These are phyloP conservation scores for Trogon surrucura DNA, from an alignment of 2,113 vertebrate species.

Conservation along the genomic window DNA sequence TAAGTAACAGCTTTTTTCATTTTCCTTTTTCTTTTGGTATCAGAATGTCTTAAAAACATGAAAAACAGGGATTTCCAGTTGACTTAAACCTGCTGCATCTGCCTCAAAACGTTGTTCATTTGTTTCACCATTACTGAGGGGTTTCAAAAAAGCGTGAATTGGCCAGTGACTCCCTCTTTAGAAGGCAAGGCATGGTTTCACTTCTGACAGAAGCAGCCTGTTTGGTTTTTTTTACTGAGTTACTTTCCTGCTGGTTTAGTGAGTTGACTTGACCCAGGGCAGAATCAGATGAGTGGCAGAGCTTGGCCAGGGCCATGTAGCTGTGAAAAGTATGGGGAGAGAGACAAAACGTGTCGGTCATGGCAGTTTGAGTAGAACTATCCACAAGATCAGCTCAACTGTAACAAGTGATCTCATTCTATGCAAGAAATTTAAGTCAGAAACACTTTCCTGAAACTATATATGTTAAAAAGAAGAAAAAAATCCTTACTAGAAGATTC, in stretches of 20 bases:
- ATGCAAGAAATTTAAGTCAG: neutral
- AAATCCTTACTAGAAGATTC: neutral
- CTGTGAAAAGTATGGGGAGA: neutral
- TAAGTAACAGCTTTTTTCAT: conserved; percentile 69
- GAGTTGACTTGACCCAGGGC: neutral
- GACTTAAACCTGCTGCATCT: neutral
- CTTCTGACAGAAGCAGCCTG: neutral
- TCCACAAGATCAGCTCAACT: fast-evolving
- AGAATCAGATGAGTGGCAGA: neutral
- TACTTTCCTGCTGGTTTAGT: neutral
- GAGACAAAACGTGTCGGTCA: neutral
- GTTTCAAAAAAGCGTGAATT: neutral
- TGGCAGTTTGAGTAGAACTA: neutral
- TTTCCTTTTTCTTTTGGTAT: fast-evolving
- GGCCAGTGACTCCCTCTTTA: neutral
- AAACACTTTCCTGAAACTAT: neutral
- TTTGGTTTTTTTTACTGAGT: neutral
- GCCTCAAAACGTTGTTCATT: neutral
- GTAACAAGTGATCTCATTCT: neutral
- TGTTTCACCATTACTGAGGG: neutral
- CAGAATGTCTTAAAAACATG: neutral
- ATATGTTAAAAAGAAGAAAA: neutral
- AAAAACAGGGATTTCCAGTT: neutral
- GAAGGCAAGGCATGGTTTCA: neutral
- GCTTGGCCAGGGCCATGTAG: neutral